Evolutionary conservation across 1,140 invertebrate species (phyloP).

Genomic region (Solen grandis): DNA sequence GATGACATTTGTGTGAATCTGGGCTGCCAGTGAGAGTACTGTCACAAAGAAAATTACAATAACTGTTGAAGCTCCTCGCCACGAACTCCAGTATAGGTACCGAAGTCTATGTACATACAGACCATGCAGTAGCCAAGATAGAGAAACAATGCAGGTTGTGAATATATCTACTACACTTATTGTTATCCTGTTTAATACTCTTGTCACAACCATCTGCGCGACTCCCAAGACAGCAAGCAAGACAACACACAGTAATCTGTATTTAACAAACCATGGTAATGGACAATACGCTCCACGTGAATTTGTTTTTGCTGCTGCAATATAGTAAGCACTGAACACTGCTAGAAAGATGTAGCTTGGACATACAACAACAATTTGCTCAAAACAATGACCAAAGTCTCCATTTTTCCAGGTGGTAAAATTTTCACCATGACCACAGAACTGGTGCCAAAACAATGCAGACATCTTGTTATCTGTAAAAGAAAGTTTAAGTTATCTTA

Average conservation of each 20-base stretch:
- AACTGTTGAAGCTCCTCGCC: slow-evolving; percentile 87
- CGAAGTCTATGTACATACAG: slow-evolving; percentile 87
- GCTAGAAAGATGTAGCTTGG: slow-evolving; percentile 85
- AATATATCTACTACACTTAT: slow-evolving; percentile 86
- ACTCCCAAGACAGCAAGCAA: slow-evolving; percentile 85
- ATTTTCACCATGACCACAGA: slow-evolving; percentile 75
- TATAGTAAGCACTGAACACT: slow-evolving; percentile 88
- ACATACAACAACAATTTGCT: slow-evolving; percentile 86
- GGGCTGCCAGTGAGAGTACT: slow-evolving; percentile 83
- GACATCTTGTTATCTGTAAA: too few relatives aligned
- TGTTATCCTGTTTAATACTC: slow-evolving; percentile 82
- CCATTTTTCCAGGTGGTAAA: slow-evolving; percentile 71
- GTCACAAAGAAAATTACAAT: slow-evolving; percentile 86
- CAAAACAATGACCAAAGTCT: slow-evolving; percentile 91
- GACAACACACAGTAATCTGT: slow-evolving; percentile 58
- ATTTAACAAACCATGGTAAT: slow-evolving; percentile 66
- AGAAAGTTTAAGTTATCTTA: too few relatives aligned
- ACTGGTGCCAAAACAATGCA: slow-evolving; percentile 64
- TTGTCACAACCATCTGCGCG: slow-evolving; percentile 85
- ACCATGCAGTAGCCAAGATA: slow-evolving; percentile 91
- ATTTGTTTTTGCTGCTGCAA: slow-evolving; percentile 84
- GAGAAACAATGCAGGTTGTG: slow-evolving; percentile 85
- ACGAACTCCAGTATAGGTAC: slow-evolving; percentile 83
- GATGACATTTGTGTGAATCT: slow-evolving; percentile 73
- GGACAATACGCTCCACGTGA: slow-evolving; percentile 84